Conservation (phyloP, 35 echinoderm and acorn worm species). For the Holothuria glaberrima region DNA sequence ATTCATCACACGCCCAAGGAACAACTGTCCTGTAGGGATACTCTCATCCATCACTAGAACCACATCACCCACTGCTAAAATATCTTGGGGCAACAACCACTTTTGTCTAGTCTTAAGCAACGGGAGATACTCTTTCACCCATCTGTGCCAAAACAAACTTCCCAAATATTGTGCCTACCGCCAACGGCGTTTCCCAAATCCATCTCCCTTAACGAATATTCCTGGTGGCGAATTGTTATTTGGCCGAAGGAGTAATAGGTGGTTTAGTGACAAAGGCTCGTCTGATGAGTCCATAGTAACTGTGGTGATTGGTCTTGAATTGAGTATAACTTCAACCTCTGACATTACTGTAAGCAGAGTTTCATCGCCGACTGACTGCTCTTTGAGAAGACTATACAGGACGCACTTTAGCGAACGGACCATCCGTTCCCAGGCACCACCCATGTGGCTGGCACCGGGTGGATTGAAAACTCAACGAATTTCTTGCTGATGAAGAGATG, state of each 20-base stretch:
- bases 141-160: conserved; percentile 67
- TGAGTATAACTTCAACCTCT: conserved; percentile 24
- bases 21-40: neutral
- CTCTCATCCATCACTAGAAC: neutral
- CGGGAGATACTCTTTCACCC: conserved; percentile 66
- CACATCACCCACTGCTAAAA: too few species aligned
- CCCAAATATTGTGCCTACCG: conserved; percentile 65
- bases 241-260: conserved; percentile 62
- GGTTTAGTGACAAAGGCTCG: conserved; percentile 59
- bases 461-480: neutral
- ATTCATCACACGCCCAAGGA: neutral
- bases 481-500: neutral
- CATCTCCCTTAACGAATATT: conserved; percentile 40
- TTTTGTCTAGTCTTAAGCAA: conserved; percentile 26
- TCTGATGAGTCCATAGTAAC: neutral
- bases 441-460: neutral
- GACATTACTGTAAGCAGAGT: neutral
- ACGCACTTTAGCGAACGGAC: neutral
- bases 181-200: conserved; percentile 60
- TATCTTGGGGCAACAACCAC: neutral
- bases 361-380: neutral
- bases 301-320: neutral
- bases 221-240: conserved; percentile 47
- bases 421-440: neutral
- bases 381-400: neutral